These are phyloP conservation scores for Platygyra sinensis DNA, from an alignment of 64 coral and sea anemone species.

Conservation along the genomic window DNA sequence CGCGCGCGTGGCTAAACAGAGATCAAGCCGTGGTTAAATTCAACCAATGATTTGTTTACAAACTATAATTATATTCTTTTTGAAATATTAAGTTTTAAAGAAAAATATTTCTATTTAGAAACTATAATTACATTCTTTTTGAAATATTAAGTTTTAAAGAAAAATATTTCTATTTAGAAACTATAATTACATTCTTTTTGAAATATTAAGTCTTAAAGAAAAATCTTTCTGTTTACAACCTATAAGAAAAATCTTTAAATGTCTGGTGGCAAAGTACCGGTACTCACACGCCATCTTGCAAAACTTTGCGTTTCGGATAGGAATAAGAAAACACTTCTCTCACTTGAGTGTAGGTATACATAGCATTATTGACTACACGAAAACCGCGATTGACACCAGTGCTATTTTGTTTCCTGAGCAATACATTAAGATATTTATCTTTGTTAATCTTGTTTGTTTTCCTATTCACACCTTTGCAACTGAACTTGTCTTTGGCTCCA, in stretches of 20 bases:
- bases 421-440: conserved; percentile 18
- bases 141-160: no score
- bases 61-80: no score
- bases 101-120: no score
- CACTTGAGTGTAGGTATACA: conserved; percentile 15
- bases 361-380: background rate
- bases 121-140: no score
- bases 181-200: no score
- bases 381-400: conserved; percentile 18
- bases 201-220: no score
- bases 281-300: conserved; percentile 33
- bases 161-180: no score
- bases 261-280: background rate
- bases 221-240: background rate
- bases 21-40: no score
- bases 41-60: no score
- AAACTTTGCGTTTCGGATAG: conserved; percentile 30
- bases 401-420: background rate
- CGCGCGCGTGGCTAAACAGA: no score
- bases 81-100: no score
- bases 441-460: background rate
- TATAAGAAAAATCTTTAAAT: conserved; percentile 51
- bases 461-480: conserved; percentile 37
- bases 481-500: conserved; percentile 32
- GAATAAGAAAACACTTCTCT: conserved; percentile 1